Percentiles rank a stretch among this genome's conserved stretches.
These are phyloP conservation scores for Dolichomitus sp. DNA, from an alignment of 2,888 invertebrate species.

Conservation along the genomic window DNA sequence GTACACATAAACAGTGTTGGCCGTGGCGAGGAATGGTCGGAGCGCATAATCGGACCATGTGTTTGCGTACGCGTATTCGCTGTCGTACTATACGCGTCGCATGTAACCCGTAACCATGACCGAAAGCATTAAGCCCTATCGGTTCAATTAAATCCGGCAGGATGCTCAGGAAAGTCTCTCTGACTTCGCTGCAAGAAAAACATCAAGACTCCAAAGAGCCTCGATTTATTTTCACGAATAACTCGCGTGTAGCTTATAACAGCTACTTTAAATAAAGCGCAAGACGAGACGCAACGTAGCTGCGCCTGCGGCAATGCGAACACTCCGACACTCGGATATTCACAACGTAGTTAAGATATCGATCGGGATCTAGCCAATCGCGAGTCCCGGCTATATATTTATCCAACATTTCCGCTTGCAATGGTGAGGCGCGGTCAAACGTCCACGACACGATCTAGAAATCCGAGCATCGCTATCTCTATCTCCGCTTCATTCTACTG, in stretches of 20 bases:
- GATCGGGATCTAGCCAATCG: conserved; percentile 7
- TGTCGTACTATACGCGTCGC: neutral
- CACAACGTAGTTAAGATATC: conserved; percentile 8
- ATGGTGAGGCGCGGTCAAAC: conserved; percentile 21
- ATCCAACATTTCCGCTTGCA: neutral
- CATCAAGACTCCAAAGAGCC: neutral
- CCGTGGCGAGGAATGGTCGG: conserved; percentile 5
- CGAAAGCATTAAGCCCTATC: conserved; percentile 54
- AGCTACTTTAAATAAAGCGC: conserved; percentile 29
- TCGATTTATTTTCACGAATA: conserved; percentile 40
- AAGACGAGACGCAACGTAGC: neutral
- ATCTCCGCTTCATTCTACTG: neutral
- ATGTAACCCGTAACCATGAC: conserved; percentile 44
- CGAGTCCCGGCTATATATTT: neutral
- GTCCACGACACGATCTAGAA: conserved; percentile 30
- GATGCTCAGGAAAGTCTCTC: conserved; percentile 6
- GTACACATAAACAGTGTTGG: conserved; percentile 42
- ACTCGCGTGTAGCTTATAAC: conserved; percentile 23
- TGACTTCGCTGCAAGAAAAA: neutral
- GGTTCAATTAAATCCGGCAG: conserved; percentile 53
- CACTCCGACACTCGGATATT: neutral
- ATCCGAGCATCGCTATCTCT: conserved; percentile 14
- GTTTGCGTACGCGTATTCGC: conserved; percentile 25
- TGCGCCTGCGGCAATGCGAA: neutral
- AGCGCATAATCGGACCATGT: conserved; percentile 40